Evolutionary conservation across 2,797 vertebrate genomes (phyloP), one percentile per base, ranked within the genome.

Genomic region (Enteromius paludinosus): DNA sequence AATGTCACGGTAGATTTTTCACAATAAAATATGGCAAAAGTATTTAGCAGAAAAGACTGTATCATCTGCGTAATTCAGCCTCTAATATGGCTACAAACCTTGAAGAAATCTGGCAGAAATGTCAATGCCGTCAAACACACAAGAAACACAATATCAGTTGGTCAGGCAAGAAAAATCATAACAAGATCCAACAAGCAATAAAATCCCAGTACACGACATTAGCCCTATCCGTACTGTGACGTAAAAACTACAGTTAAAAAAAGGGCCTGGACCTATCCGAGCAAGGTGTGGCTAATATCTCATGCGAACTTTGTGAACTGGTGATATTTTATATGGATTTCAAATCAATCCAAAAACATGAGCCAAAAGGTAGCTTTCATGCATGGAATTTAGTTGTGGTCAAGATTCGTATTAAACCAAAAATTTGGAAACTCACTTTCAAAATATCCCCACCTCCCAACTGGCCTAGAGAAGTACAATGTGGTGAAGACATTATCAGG

Each of bases 401-500:
- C 33, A 28, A 75, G 52, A 43, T 74, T 68, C 33, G n/a, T 52
- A 43, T 56, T 56, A 85, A 78, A 38, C 30, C 47, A 38, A 47
- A 66, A 79, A 74, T 56, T 17, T 68, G 8, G 33, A 47, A 47
- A 69, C 47, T 72, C 20, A 10, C 17, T 68, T 81, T 80, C 68
- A 75, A 59, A 77, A 56, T 61, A 81, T n/a, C 52, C 28, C 41
- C 5, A 15, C 75, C 64, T 38, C 62, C 18, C 23, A 68, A 68
- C 11, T 59, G 59, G 61, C 80, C 69, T 59, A 38, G 49, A 73
- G 17, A 73, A 41, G 41, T 41, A 12, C 61, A 78, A 82, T 82
- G 61, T 85, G 74, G 41, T 69, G 49, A 82, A 85, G 69, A 79
- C 69, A 85, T 85, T 85, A 83, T 74, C 56, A 65, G 10, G 68